phyloP scores from a whole-genome alignment of 1,140 invertebrate species.

The Plectrocnemia conspersa region DNA sequence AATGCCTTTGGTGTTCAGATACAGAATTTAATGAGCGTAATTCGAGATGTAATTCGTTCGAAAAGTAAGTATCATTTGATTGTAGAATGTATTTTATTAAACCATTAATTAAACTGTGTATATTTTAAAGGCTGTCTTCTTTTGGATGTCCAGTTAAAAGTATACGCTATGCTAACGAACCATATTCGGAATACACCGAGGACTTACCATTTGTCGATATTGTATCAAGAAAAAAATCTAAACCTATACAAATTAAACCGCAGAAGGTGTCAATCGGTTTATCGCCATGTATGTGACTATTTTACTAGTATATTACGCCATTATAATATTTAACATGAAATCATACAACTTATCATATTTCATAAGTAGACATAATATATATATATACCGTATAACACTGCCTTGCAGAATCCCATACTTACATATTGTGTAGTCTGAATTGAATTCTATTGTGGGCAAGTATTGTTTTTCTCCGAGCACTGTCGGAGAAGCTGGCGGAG shows the following conservation, averaged over 20 bases:
- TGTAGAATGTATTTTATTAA: not conserved
- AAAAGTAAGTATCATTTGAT: not conserved
- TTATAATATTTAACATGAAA: too few relatives aligned
- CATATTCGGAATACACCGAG: too few relatives aligned
- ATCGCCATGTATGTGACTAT: conserved; percentile 41
- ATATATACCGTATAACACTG: too few relatives aligned
- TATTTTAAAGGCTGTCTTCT: not conserved
- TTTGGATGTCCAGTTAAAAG: conserved; percentile 4
- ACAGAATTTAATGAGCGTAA: not conserved
- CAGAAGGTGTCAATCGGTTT: conserved; percentile 42
- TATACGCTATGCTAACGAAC: not conserved
- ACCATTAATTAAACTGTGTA: not conserved
- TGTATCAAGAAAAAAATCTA: not conserved
- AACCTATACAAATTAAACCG: conserved; percentile 43
- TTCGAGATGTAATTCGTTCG: not conserved
- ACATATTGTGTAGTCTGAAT: too few relatives aligned
- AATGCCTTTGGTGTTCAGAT: conserved; percentile 8
- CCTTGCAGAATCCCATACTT: too few relatives aligned
- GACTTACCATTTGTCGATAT: not conserved
- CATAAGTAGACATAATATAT: too few relatives aligned
- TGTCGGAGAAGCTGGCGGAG: too few relatives aligned
- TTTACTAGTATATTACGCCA: not conserved
- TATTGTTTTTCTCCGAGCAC: too few relatives aligned
- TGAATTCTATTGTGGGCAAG: too few relatives aligned
- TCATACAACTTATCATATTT: too few relatives aligned